phyloP scores from a whole-genome alignment of 2,797 vertebrate genomes.

The Threskiornis aethiopicus region DNA sequence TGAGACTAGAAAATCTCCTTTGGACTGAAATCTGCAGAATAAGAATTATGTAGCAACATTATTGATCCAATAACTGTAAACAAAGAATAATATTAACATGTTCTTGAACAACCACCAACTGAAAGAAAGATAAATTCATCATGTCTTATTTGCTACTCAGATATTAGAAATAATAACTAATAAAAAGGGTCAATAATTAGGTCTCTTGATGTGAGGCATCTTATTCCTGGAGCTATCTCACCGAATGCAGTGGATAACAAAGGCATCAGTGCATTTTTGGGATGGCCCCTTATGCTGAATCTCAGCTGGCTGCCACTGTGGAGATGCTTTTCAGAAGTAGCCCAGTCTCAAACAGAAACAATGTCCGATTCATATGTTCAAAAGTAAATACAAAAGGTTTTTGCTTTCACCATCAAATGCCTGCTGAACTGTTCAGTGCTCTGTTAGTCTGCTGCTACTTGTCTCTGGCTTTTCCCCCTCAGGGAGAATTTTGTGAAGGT shows the following conservation, averaged over 20 bases:
- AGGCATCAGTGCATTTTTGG: not conserved
- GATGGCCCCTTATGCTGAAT: not conserved
- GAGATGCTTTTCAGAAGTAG: not conserved
- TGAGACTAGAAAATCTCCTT: constrained; percentile 23
- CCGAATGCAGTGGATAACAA: not conserved
- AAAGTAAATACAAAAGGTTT: not conserved
- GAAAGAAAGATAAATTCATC: not conserved
- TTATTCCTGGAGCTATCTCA: not conserved
- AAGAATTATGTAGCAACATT: constrained; percentile 6
- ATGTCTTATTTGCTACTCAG: not conserved
- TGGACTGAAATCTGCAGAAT: not conserved
- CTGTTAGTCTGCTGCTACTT: not conserved
- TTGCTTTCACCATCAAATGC: not conserved
- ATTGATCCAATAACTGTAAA: constrained; percentile 34
- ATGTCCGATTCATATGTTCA: not conserved
- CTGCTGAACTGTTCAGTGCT: not conserved
- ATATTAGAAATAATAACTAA: not conserved
- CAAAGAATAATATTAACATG: not conserved
- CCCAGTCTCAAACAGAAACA: not conserved
- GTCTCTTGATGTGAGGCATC: not conserved
- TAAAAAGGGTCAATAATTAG: not conserved
- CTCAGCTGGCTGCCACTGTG: not conserved
- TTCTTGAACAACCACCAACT: not conserved
- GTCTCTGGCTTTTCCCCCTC: not conserved
- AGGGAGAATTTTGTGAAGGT: not conserved